Evolutionary conservation across 2,113 vertebrate genomes (phyloP), one percentile per base, ranked within the genome.

Genomic region (Aramus guarauna): DNA sequence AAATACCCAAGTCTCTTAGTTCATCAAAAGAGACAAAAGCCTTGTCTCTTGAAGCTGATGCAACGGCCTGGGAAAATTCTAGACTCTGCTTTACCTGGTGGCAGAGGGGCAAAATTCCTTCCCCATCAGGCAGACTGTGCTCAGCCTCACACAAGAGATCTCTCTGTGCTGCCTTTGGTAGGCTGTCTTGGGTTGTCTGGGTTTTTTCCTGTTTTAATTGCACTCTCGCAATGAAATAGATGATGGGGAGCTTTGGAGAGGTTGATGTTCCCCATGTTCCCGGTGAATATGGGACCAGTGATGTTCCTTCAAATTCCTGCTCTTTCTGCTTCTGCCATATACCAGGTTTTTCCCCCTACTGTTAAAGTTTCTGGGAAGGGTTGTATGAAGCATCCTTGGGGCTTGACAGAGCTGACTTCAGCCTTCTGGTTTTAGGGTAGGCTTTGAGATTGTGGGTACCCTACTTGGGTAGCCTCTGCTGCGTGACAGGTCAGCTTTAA

Each of bases 261-360:
- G 5, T 2, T 41, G 43, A 21, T 0, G 0, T 64, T 92, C 36
- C 3, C 3, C 3, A 1, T 37, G 23, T 34, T 75, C 27, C 27
- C 8, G 26, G 23, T 21, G 41, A 63, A 18, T 2, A 4, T 12
- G 10, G 6, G 15, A 29, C 10, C 6, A 3, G 0, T 52, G 23
- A 24, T 23, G 24, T 60, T 72, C 34, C 9, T 87, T 37, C 20
- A 87, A 34, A 43, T 45, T 83, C 63, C 43, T 72, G 21, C 9
- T 93, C 27, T 59, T 68, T 53, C 39, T 74, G 12, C 17, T 80
- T 50, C 52, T 79, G 30, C 11, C 27, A 29, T 2, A 2, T 53
- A 36, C 11, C 15, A 56, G 22, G 3, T 39, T 36, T 26, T 18
- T 39, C 12, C 30, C 12, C 12, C 20, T n/a, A n/a, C 32, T 26